A percentile compares a stretch with the other conserved stretches of the same genome.
Conservation (phyloP, 2,113 vertebrate genomes). For the Pseudolaguvia tuberculata region DNA sequence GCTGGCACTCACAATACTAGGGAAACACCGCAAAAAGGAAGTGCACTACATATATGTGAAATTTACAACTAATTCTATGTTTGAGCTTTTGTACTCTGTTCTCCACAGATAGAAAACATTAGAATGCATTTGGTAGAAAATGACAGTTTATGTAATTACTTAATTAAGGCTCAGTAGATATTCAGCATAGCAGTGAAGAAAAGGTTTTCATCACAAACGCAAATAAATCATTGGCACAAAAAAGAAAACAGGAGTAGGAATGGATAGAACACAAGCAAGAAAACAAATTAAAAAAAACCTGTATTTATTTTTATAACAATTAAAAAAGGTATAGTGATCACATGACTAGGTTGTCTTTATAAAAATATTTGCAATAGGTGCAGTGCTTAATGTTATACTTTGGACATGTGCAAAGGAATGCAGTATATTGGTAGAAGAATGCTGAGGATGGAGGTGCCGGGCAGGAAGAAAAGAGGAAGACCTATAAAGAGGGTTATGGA, state of each 20-base stretch:
- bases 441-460: too few species aligned
- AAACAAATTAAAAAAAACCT: constrained; percentile 50
- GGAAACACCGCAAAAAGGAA: neutral
- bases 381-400: too few species aligned
- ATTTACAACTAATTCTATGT: neutral
- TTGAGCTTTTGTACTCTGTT: neutral
- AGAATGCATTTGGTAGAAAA: constrained; percentile 12
- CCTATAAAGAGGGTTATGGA: too few species aligned
- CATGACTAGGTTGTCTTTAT: neutral
- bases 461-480: too few species aligned
- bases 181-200: constrained; percentile 39
- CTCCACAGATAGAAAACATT: constrained; percentile 12
- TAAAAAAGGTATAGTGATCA: neutral
- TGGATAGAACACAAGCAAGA: constrained; percentile 12
- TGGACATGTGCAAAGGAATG: too few species aligned
- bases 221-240: constrained; percentile 41
- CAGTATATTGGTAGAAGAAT: too few species aligned
- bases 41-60: neutral
- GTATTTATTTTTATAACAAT: constrained; percentile 9
- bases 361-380: neutral
- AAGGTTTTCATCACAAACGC: constrained; percentile 27
- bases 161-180: constrained; percentile 29
- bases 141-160: constrained; percentile 29
- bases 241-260: neutral
- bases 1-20: neutral